phyloP scores from a whole-genome alignment of 2,113 vertebrate species.

The Pelusios castaneus region DNA sequence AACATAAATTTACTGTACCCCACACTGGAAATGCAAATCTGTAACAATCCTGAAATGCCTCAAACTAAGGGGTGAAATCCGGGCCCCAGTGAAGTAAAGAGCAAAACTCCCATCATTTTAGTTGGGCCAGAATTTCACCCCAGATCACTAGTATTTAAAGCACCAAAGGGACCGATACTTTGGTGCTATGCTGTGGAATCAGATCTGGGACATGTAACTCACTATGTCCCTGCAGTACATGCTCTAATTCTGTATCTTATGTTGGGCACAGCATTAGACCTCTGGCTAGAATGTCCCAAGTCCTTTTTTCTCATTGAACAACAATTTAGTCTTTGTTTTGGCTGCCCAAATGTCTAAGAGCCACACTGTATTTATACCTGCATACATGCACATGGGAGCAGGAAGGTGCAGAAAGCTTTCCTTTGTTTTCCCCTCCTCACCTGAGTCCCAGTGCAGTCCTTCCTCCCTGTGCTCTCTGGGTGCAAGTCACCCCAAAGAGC shows the following conservation, averaged over 20 bases:
- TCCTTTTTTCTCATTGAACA: accelerated
- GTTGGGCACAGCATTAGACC: neutral
- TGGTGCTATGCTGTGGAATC: neutral
- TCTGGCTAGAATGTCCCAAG: neutral
- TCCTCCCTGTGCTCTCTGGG: neutral
- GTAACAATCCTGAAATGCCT: neutral
- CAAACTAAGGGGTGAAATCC: neutral
- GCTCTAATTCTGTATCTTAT: accelerated
- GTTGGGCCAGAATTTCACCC: accelerated
- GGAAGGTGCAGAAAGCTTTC: neutral
- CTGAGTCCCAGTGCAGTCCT: neutral
- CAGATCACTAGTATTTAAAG: neutral
- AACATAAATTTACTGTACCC: neutral
- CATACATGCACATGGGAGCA: neutral
- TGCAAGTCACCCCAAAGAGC: neutral
- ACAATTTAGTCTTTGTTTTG: accelerated
- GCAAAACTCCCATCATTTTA: neutral
- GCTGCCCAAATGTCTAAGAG: neutral
- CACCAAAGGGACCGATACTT: neutral
- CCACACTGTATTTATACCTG: neutral
- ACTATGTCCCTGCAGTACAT: neutral
- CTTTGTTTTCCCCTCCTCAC: neutral
- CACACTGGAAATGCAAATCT: neutral
- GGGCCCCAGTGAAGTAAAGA: neutral
- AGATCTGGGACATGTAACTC: accelerated